These are phyloP conservation scores for Drosophila guanche DNA, from an alignment of 1,140 invertebrate species.

Conservation along the genomic window DNA sequence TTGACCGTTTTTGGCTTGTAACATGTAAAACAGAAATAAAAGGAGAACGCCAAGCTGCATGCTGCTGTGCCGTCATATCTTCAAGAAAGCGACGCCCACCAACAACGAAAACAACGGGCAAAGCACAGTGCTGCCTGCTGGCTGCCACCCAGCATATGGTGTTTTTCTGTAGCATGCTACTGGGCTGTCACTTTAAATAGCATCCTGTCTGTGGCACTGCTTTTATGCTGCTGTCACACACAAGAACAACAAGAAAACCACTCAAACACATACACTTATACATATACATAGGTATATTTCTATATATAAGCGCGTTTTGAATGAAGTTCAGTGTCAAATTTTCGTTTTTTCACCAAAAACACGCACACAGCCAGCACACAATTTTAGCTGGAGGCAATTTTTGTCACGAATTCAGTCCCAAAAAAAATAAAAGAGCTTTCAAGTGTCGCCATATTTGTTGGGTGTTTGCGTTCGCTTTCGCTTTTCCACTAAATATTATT, in stretches of 20 bases:
- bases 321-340: constrained; percentile 79
- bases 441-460: constrained; percentile 21
- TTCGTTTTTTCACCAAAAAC: constrained; percentile 60
- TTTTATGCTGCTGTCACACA: constrained; percentile 25
- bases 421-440: constrained; percentile 19
- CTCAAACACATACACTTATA: constrained; percentile 6
- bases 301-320: constrained; percentile 14
- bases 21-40: constrained; percentile 28
- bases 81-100: too few species aligned
- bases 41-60: constrained; percentile 1
- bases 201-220: constrained; percentile 11
- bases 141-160: constrained; percentile 58
- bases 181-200: constrained; percentile 37
- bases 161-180: constrained; percentile 57
- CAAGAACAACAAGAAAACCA: neutral
- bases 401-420: too few species aligned
- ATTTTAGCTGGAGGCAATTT: neutral
- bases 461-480: neutral
- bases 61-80: too few species aligned
- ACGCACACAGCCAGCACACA: constrained; percentile 19
- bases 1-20: constrained; percentile 18
- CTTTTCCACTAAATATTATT: constrained; percentile 8
- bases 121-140: neutral
- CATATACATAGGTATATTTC: constrained; percentile 11
- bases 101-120: constrained; percentile 3